A percentile compares a stretch with the other conserved stretches of the same genome.
These are phyloP conservation scores for Myotis yumanensis DNA, from an alignment of 2,113 vertebrate genomes.

Conservation along the genomic window DNA sequence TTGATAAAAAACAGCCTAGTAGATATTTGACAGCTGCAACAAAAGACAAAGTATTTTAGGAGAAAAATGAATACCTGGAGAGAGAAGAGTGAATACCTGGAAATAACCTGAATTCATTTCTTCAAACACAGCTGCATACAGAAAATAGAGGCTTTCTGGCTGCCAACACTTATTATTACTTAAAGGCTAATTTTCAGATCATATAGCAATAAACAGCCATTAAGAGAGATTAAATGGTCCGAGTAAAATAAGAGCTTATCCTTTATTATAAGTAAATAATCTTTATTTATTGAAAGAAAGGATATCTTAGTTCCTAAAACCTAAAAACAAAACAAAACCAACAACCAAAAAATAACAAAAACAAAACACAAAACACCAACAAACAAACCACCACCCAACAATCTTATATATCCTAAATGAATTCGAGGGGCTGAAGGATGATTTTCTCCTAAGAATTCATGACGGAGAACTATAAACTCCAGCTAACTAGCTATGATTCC, in stretches of 20 bases:
- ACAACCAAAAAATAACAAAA: not conserved
- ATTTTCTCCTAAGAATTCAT: slow-evolving; percentile 54
- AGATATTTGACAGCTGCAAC: not conserved
- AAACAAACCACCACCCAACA: not conserved
- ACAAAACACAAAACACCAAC: not conserved
- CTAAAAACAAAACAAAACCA: not conserved
- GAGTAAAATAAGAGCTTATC: slow-evolving; percentile 65
- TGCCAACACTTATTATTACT: slow-evolving; percentile 50
- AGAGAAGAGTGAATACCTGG: not conserved
- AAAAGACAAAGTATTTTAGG: slow-evolving; percentile 8
- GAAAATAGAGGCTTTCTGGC: slow-evolving; percentile 24
- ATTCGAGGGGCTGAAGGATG: not conserved
- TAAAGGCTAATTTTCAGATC: slow-evolving; percentile 61
- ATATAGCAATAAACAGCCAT: slow-evolving; percentile 64
- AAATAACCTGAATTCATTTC: slow-evolving; percentile 30
- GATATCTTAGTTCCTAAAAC: slow-evolving; percentile 36
- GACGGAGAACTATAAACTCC: slow-evolving; percentile 39
- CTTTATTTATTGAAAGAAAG: slow-evolving; percentile 47
- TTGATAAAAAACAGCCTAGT: slow-evolving; percentile 28
- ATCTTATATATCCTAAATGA: slow-evolving; percentile 1
- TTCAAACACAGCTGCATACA: slow-evolving; percentile 22
- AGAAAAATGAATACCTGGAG: not conserved
- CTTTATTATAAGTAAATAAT: slow-evolving; percentile 45
- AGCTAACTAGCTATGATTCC: slow-evolving; percentile 41
- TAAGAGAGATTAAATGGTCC: slow-evolving; percentile 63